Evolutionary conservation across 2,888 invertebrate species (phyloP), one percentile per base, ranked within the genome.

Genomic region (Cybosia mesomella): DNA sequence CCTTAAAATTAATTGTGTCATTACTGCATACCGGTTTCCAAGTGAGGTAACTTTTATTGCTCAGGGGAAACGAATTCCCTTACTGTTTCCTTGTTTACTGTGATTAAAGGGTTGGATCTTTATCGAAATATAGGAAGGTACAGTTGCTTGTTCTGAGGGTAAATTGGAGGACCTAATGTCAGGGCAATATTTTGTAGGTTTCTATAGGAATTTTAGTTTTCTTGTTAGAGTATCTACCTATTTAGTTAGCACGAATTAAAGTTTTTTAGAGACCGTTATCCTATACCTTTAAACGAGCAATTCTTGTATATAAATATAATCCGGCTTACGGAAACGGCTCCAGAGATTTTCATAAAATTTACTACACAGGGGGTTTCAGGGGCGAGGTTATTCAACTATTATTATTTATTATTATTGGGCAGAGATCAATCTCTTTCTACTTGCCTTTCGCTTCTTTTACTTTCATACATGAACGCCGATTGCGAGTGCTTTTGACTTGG

Each of bases 1-100:
- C 75, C 77, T 72, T 79, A 68, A 81, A 81, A 80, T 81, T 75
- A 81, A 81, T 73, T 76, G 82, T 72, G 32, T 67, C 80, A 72
- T 79, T 79, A 72, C 67, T 70, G 72, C 58, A 66, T 64, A 61
- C 59, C 63, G 66, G 70, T 66, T 75, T 76, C 77, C 73, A 69
- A 64, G 22, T 58, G 59, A 68, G 67, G 67, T 75, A 60, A 62
- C 68, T 71, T 80, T 79, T 76, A 72, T 79, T 73, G 73, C 62
- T 32, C 24, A 28, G 54, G 72, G 71, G 67, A 73, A 65, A 71
- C 74, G 71, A 79, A 81, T 64, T 76, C 67, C 62, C 70, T 22
- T 59, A 49, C 63, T 67, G 68, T 66, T 73, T 75, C 71, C 70
- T 68, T 77, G 72, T 82, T 78, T 76, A 72, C 61, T 70, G 60